Evolutionary conservation across 2,888 invertebrate species (phyloP), one percentile per base, ranked within the genome.

Genomic region (Thereva unica): DNA sequence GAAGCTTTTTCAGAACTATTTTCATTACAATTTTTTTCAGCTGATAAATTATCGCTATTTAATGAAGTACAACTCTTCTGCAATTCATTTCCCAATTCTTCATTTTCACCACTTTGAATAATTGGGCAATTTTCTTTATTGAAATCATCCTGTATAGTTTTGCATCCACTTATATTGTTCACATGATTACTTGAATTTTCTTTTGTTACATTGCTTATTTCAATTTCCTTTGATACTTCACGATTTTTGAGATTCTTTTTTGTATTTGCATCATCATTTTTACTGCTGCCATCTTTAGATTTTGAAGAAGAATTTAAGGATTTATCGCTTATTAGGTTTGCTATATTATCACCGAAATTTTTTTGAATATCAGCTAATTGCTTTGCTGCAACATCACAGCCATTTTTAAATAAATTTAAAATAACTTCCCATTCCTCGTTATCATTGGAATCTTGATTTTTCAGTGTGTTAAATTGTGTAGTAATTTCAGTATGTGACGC

Each of bases 231-330:
- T 47, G 35, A 59, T 37, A 59, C 5, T 59, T 34, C 4, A 40
- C 61, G 2, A 50, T 41, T 61, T n/a, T 12, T 38, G 8, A 41
- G 35, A 50, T 61, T 35, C 34, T 40, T 12, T 3, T 40, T 8
- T 4, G 12, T 41, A 34, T 34, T 61, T 12, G n/a, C 49, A 9
- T 47, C 40, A 41, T 49, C 49, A 37, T 53, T 64, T 42, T 64
- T 40, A 35, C 53, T 64, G 8, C 38, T 37, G 12, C 41, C 37
- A 44, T 61, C 40, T 34, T 61, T 53, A n/a, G 53, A 53, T 45
- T 44, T 53, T 34, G 42, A 37, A 44, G 23, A 23, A 23, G 23
- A 23, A 23, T 23, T 23, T 23, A 23, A 23, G 23, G 23, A 23
- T 23, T 23, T 23, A 23, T 23, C 23, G 23, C 23, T 23, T 23